phyloP scores from a whole-genome alignment of 2,113 vertebrate species.

The Pangasianodon hypophthalmus region DNA sequence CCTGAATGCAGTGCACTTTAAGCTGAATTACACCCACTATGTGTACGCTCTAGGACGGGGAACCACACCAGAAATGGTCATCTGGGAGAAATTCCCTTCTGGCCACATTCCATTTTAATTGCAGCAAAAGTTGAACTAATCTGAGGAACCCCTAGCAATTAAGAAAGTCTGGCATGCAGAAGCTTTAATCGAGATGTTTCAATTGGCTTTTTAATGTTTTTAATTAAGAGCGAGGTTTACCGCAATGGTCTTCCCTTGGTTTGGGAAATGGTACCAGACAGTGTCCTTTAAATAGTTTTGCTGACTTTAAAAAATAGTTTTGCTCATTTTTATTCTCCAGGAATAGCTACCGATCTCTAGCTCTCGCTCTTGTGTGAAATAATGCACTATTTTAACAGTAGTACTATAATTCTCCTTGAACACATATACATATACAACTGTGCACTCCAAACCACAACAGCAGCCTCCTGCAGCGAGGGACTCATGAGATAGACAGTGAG shows the following conservation, averaged over 20 bases:
- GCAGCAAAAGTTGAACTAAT: slow-evolving; percentile 22
- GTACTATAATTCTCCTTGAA: background rate
- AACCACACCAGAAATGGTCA: slow-evolving; percentile 12
- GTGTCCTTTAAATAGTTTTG: slow-evolving; percentile 44
- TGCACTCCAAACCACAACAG: background rate
- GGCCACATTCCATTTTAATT: slow-evolving; percentile 35
- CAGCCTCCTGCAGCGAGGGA: background rate
- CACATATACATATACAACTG: background rate
- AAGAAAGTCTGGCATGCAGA: slow-evolving; percentile 56
- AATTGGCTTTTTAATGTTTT: slow-evolving; percentile 59
- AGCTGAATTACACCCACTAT: background rate
- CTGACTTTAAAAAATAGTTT: background rate
- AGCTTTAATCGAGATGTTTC: slow-evolving; percentile 54
- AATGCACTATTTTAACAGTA: background rate
- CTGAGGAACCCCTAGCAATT: slow-evolving; percentile 42
- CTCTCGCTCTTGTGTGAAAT: no score
- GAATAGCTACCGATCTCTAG: background rate
- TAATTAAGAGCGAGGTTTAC: slow-evolving; percentile 61
- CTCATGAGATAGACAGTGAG: background rate
- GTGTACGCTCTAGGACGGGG: background rate
- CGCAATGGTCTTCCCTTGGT: slow-evolving; percentile 59
- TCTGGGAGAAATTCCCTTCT: slow-evolving; percentile 32
- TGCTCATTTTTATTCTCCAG: background rate
- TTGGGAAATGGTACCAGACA: slow-evolving; percentile 48
- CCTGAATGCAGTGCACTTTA: background rate